Conservation (phyloP, 2,113 vertebrate species). For the Pristiophorus japonicus region DNA sequence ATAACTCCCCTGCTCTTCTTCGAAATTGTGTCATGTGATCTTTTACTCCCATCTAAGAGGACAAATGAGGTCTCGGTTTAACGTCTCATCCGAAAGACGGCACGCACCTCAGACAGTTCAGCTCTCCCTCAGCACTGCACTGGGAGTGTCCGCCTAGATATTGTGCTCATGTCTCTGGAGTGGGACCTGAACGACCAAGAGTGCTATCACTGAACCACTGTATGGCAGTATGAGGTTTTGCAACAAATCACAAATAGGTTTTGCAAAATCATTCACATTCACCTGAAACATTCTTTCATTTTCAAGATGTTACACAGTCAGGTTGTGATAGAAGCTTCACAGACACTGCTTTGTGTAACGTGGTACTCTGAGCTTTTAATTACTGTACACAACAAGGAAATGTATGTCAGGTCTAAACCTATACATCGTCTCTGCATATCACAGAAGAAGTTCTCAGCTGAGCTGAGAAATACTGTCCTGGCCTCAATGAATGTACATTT, state of each 20-base stretch:
- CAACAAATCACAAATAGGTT: background rate
- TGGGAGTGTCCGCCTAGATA: background rate
- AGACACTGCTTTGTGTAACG: background rate
- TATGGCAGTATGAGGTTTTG: background rate
- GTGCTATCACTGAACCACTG: background rate
- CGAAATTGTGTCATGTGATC: no score
- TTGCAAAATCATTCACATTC: background rate
- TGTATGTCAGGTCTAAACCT: background rate
- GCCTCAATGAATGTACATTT: background rate
- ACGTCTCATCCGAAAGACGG: background rate
- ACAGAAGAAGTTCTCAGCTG: background rate
- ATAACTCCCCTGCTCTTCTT: background rate
- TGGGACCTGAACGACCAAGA: background rate
- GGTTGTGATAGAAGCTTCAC: background rate
- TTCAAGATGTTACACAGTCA: background rate
- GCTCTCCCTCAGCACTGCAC: background rate
- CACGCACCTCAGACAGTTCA: no score
- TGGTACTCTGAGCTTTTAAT: background rate
- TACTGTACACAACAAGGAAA: background rate
- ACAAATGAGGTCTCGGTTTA: background rate
- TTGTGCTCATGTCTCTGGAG: background rate
- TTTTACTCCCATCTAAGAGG: background rate
- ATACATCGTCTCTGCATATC: background rate
- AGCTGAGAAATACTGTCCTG: background rate
- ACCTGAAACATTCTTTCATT: background rate